Conservation (phyloP, 2,888 invertebrate species). For the Harpalus rubripes region DNA sequence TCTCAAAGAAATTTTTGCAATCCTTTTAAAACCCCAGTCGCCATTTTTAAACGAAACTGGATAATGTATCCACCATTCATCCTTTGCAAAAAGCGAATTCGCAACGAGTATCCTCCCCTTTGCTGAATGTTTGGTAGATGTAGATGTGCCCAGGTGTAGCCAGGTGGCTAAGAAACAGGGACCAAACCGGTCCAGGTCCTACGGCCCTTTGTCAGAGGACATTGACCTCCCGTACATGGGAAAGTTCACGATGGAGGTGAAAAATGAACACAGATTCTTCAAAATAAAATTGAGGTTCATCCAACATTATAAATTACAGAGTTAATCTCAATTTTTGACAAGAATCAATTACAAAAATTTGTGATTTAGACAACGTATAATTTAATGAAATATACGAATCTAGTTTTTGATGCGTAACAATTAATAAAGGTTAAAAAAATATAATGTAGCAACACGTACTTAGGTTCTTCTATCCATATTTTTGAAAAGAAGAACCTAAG, state of each 20-base stretch:
- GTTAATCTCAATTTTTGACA: too few species aligned
- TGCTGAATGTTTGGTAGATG: background rate
- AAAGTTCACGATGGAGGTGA: background rate
- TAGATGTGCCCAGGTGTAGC: background rate
- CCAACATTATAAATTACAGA: too few species aligned
- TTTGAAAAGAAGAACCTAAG: too few species aligned
- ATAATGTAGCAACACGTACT: too few species aligned
- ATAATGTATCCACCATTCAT: background rate
- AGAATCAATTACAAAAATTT: too few species aligned
- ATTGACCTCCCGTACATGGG: background rate
- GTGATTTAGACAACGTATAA: too few species aligned
- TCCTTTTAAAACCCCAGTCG: background rate
- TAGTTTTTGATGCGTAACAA: too few species aligned
- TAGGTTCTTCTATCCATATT: too few species aligned
- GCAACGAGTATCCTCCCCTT: background rate
- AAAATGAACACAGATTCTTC: background rate
- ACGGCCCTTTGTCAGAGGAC: background rate
- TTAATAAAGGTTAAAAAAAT: too few species aligned
- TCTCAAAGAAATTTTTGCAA: background rate
- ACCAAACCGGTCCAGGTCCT: conserved; percentile 1
- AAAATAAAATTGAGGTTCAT: background rate
- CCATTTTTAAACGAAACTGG: background rate
- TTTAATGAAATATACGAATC: too few species aligned
- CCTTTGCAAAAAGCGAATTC: background rate
- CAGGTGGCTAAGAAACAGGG: background rate